phyloP scores from a whole-genome alignment of 2,888 invertebrate species.

The Rhopalosiphum nymphaeae region DNA sequence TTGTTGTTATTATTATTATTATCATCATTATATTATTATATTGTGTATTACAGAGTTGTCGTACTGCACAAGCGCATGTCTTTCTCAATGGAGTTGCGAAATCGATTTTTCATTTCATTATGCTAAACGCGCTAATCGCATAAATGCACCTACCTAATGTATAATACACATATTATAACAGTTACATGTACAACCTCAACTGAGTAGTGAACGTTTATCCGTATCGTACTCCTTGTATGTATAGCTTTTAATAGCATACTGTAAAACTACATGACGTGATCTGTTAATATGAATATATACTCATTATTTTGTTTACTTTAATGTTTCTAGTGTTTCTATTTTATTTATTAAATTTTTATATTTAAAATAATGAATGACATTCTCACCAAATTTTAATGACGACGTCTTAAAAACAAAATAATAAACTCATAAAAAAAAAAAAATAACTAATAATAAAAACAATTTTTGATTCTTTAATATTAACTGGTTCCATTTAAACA shows the following conservation, averaged over 20 bases:
- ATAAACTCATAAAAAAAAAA: neutral
- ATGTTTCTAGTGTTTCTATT: neutral
- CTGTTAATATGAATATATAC: neutral
- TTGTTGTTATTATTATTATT: neutral
- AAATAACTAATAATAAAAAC: neutral
- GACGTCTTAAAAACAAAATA: neutral
- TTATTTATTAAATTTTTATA: neutral
- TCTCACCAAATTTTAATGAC: neutral
- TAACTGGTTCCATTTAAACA: neutral
- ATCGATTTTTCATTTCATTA: slow-evolving; percentile 13
- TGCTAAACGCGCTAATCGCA: slow-evolving; percentile 3
- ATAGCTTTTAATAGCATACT: neutral
- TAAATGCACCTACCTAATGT: neutral
- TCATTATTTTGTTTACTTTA: neutral
- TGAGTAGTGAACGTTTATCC: neutral
- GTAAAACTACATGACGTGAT: neutral
- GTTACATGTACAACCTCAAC: neutral
- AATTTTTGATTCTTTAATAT: neutral
- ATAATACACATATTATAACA: neutral
- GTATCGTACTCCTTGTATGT: neutral
- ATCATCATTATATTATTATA: neutral
- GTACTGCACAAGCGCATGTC: neutral
- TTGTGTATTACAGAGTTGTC: neutral
- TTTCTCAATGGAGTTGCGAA: neutral
- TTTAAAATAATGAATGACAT: neutral